Evolutionary conservation across 2,113 vertebrate species (phyloP).

Genomic region (Dryoscopus gambensis): DNA sequence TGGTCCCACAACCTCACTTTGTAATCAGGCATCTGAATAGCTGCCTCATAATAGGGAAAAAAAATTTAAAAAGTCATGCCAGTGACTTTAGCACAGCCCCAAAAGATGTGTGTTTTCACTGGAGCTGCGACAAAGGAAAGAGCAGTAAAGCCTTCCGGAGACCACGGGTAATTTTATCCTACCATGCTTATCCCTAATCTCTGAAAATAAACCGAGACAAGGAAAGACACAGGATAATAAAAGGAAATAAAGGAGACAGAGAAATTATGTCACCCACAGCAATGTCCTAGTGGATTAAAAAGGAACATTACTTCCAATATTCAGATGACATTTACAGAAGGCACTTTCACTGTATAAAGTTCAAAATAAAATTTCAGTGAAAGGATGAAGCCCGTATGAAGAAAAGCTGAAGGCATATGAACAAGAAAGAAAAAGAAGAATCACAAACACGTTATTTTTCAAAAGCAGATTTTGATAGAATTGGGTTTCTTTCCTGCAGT

Average conservation of each 20-base stretch:
- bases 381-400: neutral
- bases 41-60: neutral
- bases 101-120: neutral
- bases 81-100: neutral
- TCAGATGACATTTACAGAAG: neutral
- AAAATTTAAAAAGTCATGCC: neutral
- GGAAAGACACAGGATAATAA: neutral
- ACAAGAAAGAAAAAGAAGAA: neutral
- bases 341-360: neutral
- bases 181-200: neutral
- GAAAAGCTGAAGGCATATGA: neutral
- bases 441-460: neutral
- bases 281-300: neutral
- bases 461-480: neutral
- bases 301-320: neutral
- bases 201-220: neutral
- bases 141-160: neutral
- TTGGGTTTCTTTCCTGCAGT: neutral
- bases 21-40: neutral
- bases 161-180: neutral
- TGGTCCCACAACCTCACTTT: neutral
- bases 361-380: neutral
- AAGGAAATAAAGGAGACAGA: neutral
- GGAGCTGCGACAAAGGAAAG: neutral
- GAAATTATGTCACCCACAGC: neutral